Evolutionary conservation across 2,797 vertebrate genomes (phyloP).

Genomic region (Meda fulgida): DNA sequence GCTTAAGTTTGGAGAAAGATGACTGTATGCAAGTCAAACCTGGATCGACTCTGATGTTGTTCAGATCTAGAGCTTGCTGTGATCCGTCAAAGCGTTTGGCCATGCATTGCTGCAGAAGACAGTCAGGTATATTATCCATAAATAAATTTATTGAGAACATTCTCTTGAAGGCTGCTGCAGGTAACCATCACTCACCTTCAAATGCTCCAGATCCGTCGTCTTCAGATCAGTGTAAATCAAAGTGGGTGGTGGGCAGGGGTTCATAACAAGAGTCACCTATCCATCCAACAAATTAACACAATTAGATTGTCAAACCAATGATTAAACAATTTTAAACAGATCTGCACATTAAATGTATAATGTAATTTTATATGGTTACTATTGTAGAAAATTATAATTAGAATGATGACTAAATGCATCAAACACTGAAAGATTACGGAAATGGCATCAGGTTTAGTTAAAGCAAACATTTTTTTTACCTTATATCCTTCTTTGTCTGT

Average conservation of each 20-base stretch:
- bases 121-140: background rate
- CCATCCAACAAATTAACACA: background rate
- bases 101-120: conserved; percentile 84
- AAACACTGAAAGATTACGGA: background rate
- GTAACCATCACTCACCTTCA: conserved; percentile 79
- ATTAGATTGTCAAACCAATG: background rate
- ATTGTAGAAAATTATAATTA: background rate
- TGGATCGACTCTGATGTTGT: conserved; percentile 86
- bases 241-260: conserved; percentile 67
- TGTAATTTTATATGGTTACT: background rate
- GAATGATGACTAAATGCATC: background rate
- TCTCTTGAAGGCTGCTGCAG: background rate
- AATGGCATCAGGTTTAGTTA: background rate
- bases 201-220: conserved; percentile 75
- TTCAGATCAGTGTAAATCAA: conserved; percentile 74
- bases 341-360: background rate
- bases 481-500: conserved; percentile 78
- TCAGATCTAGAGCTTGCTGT: conserved; percentile 88
- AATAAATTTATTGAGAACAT: background rate
- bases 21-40: conserved; percentile 70
- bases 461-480: conserved; percentile 53
- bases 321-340: background rate
- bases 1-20: background rate
- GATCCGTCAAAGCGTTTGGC: conserved; percentile 90
- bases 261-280: conserved; percentile 74